Evolutionary conservation across 2,797 vertebrate species (phyloP).

Genomic region (Champsocephalus gunnari): DNA sequence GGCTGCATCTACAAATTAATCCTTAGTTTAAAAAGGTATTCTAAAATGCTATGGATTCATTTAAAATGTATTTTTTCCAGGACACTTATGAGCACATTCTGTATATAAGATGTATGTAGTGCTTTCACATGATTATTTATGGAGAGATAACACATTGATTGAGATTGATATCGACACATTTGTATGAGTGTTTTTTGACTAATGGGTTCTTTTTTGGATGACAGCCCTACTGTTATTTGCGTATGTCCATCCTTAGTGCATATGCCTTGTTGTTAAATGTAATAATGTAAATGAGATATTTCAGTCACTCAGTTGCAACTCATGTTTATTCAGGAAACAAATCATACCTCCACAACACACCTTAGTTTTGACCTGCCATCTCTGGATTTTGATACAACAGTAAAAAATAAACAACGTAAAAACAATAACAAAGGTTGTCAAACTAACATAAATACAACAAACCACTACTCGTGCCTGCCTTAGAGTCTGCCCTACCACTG

Average conservation of each 20-base stretch:
- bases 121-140: no score
- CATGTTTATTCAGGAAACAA: conserved; percentile 86
- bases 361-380: conserved; percentile 79
- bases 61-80: background rate
- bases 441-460: conserved; percentile 85
- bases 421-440: conserved; percentile 77
- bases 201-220: no score
- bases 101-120: no score
- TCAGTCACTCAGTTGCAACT: conserved; percentile 77
- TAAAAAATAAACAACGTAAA: conserved; percentile 80
- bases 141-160: no score
- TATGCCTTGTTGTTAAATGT: background rate
- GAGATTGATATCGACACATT: no score
- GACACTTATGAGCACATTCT: no score
- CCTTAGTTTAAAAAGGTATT: background rate
- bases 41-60: background rate
- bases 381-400: conserved; percentile 81
- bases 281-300: conserved; percentile 19
- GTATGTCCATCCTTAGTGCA: background rate
- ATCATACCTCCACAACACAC: conserved; percentile 81
- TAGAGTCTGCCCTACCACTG: conserved; percentile 44
- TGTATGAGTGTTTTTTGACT: no score
- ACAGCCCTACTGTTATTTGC: background rate
- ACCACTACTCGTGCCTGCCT: conserved; percentile 65
- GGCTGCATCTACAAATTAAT: background rate